Evolutionary conservation across 2,888 invertebrate species (phyloP), one percentile per base, ranked within the genome.

Genomic region (Platycnemis pennipes): DNA sequence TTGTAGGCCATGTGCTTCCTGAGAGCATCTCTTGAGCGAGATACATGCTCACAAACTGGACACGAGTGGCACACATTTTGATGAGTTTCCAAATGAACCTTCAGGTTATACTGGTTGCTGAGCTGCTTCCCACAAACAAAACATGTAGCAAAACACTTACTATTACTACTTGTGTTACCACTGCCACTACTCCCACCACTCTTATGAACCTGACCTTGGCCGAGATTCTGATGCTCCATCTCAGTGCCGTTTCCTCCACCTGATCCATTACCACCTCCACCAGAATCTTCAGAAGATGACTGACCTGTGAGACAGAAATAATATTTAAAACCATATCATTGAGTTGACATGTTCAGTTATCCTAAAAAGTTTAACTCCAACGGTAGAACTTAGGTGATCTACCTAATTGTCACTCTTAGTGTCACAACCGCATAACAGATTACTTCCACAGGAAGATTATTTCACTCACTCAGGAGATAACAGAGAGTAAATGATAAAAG

Each of bases 11-110:
- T 98, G 96, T 99, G 99, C 96, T 99, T 99, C 95, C 99, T 97
- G 94, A 99, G 96, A 49, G 99, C 99, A 96, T 99, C 99, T 94
- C 99, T 97, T 94, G 98, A 99, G 95, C 99, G 97, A 85, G 98
- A 99, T 77, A 99, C 98, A 96, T 99, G 99, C 0, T 98, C 98
- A 96, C 99, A 99, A 0, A 98, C 98, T 95, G 98, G 97, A 96
- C 99, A 99, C 56, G 98, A 98, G 96, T 99, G 98, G 53, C 98
- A 98, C 94, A 98, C 98, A 95, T 99, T 99, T 96, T 98, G 98
- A 96, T 99, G 99, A 42, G 99, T 99, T 96, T 99, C 99, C 98
- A 99, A 98, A 96, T 99, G 99, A 95, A 99, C 99, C 94, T 99
- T 97, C 95, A 99, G 96, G 96, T 99, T 99, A 97, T 99, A 99